Conservation (phyloP, 2,888 invertebrate genomes). For the Yponomeuta plumbellus region DNA sequence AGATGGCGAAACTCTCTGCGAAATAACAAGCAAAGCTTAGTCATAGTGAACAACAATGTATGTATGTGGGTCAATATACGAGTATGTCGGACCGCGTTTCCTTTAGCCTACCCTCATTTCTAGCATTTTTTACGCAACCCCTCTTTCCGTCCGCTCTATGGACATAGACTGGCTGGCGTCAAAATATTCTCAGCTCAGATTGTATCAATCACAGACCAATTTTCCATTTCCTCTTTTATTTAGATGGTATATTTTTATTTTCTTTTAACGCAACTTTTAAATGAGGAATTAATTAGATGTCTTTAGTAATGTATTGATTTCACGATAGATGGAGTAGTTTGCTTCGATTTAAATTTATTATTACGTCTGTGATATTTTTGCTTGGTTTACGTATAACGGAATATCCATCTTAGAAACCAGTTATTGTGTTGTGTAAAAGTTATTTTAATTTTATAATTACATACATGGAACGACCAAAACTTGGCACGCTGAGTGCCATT, state of each 20-base stretch:
- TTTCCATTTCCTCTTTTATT: background rate
- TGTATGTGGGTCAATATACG: conserved; percentile 38
- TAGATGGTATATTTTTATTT: background rate
- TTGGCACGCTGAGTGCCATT: too few species aligned
- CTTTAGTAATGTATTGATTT: too few species aligned
- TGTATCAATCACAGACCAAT: background rate
- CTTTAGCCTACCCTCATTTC: conserved; percentile 15
- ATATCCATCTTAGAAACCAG: too few species aligned
- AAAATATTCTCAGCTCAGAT: conserved; percentile 6
- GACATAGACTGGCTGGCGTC: conserved; percentile 16
- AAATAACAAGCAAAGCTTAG: background rate
- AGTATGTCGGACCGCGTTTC: conserved; percentile 22
- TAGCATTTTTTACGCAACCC: conserved; percentile 19
- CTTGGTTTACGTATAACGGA: too few species aligned
- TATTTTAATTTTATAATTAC: too few species aligned
- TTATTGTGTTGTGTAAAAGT: too few species aligned
- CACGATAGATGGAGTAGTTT: too few species aligned
- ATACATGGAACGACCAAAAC: too few species aligned
- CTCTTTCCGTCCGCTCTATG: conserved; percentile 20
- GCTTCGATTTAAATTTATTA: too few species aligned
- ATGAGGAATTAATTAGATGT: too few species aligned
- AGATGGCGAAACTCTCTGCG: background rate
- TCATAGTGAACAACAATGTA: background rate
- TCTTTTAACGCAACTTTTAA: background rate
- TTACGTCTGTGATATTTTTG: too few species aligned